These are phyloP conservation scores for Manis javanica DNA, from an alignment of 2,797 vertebrate genomes.

Conservation along the genomic window DNA sequence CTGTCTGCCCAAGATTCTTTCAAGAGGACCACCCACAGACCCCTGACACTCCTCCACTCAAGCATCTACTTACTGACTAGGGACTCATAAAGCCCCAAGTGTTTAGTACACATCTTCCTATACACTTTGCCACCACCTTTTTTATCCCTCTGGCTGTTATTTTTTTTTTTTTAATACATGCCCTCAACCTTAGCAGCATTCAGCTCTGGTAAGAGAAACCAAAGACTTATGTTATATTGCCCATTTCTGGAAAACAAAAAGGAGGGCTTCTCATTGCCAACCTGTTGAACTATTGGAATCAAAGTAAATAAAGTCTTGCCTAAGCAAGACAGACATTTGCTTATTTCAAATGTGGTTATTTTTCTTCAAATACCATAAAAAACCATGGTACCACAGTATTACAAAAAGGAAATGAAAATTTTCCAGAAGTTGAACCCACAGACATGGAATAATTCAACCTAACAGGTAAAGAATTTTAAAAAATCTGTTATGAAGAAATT, in stretches of 20 bases:
- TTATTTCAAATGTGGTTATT: neutral
- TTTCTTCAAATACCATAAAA: neutral
- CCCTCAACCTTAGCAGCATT: neutral
- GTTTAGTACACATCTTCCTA: neutral
- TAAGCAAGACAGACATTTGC: neutral
- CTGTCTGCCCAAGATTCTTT: neutral
- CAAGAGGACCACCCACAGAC: neutral
- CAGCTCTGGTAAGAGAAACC: neutral
- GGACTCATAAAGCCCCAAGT: neutral
- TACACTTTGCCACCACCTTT: neutral
- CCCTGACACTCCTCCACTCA: neutral
- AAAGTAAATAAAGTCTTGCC: neutral
- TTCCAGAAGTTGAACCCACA: neutral
- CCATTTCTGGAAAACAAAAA: neutral
- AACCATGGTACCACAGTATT: neutral
- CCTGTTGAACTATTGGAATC: neutral
- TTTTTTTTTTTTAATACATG: neutral
- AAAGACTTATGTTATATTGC: neutral
- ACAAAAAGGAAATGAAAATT: neutral
- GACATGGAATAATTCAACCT: neutral
- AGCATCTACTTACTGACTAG: neutral
- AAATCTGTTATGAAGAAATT: neutral
- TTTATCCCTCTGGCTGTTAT: neutral
- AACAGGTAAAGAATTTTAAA: neutral
- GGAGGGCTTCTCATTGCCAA: neutral